Conservation (phyloP, 2,888 invertebrate species). For the Stomorhina lunata region DNA sequence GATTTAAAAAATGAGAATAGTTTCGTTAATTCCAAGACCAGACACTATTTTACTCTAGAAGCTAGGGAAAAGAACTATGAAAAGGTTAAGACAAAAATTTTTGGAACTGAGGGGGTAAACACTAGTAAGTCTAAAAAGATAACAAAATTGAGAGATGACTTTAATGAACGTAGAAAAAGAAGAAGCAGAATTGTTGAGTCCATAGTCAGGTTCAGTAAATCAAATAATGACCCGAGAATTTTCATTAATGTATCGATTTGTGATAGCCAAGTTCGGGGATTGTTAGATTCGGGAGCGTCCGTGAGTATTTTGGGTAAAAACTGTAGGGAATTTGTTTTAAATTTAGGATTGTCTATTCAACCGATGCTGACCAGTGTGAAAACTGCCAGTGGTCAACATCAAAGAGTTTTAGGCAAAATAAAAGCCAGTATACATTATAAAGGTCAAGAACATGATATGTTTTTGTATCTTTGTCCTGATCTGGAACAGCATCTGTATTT, state of each 20-base stretch:
- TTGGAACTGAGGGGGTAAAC: no score
- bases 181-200: no score
- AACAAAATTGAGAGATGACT: no score
- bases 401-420: constrained; percentile 18
- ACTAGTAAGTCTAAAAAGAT: no score
- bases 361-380: background rate
- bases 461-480: constrained; percentile 23
- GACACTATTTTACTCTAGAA: no score
- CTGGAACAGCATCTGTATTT: constrained; percentile 40
- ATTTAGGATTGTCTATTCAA: background rate
- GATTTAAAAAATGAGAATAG: no score
- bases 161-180: no score
- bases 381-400: constrained; percentile 31
- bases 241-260: background rate
- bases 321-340: background rate
- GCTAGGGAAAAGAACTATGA: no score
- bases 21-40: no score
- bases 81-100: no score
- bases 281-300: constrained; percentile 48
- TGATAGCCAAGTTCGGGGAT: background rate
- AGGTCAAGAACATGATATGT: background rate
- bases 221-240: background rate
- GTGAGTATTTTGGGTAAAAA: constrained; percentile 14
- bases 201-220: no score
- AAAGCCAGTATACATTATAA: background rate